phyloP scores from a whole-genome alignment of 2,113 vertebrate genomes.

The human (Homo sapiens) region GRCh38 chrX:63340501-63341000 shows the following conservation, averaged over 20 bases:
- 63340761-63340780: background rate
- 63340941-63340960: background rate
- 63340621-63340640: background rate
- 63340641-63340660: background rate
- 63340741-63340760: background rate
- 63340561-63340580: background rate
- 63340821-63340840: background rate
- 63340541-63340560: background rate
- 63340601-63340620: background rate
- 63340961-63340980: background rate
- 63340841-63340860: background rate
- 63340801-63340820: background rate
- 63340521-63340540: background rate
- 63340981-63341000: background rate
- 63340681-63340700: background rate
- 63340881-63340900: background rate
- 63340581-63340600: background rate
- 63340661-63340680: background rate
- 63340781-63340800: background rate
- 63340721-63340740: background rate
- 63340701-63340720: background rate
- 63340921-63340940: background rate
- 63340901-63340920: background rate
- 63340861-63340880: background rate
- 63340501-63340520: background rate